Evolutionary conservation across 2,888 invertebrate genomes (phyloP), one percentile per base, ranked within the genome.

Genomic region (Agelastica alni): DNA sequence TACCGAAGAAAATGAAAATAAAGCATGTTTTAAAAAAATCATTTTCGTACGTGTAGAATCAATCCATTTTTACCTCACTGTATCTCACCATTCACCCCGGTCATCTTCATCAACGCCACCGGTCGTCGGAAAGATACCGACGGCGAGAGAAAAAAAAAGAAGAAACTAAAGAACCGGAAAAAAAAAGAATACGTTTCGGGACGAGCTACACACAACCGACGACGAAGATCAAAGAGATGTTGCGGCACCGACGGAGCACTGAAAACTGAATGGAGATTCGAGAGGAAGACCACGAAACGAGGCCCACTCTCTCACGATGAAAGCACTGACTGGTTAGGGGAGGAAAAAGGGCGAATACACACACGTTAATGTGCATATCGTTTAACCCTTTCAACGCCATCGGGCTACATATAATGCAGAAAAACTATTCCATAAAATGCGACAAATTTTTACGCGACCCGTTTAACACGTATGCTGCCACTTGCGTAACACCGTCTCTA

Each of bases 71-170:
- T 13, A 16, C 5, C 16, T 2, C 14, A 36, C 34, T 36, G 16
- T 9, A n/a, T 36, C 9, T 36, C 36, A 10, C n/a, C 16, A 16
- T 17, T 16, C 17, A 17, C 16, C 4, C 16, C 16, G 16, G n/a
- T 17, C 16, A 18, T 10, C 18, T 3, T 20, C 20, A 5, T 39
- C n/a, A 39, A 39, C 37, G 26, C 12, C 37, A 10, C 37, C 12
- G 10, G 10, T 20, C 20, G 2, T 10, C 17, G 18, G 16, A 34
- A 34, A 34, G 17, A 49, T 22, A 34, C 28, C 48, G 53, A 31
- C 44, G 34, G 2, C 22, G 12, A 4, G 18, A 16, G 44, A 39
- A 53, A 46, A 26, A 55, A 34, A 31, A 56, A 56, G 48, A 56
- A 58, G 39, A 39, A n/a, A 31, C n/a, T 17, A 17, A 51, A 28